Conservation (phyloP, 2,113 vertebrate species). For the Emydocephalus ijimae region DNA sequence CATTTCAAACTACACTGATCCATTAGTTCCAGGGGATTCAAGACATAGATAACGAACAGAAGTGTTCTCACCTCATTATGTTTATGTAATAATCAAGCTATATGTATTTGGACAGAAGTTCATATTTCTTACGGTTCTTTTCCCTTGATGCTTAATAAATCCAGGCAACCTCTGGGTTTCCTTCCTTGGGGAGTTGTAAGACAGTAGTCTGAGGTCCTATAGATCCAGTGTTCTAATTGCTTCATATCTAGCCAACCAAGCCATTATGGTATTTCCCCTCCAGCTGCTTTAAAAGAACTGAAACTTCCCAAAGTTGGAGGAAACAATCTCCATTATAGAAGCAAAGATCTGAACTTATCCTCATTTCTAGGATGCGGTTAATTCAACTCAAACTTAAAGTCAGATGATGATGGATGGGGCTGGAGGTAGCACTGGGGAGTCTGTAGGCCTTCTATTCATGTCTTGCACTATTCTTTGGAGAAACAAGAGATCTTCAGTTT, state of each 20-base stretch:
- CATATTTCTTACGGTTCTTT: background rate
- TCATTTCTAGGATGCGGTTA: background rate
- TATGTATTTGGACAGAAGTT: background rate
- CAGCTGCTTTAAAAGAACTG: background rate
- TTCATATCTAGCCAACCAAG: background rate
- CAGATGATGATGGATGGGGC: background rate
- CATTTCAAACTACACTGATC: background rate
- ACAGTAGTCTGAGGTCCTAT: background rate
- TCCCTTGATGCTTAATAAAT: background rate
- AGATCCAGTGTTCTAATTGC: background rate
- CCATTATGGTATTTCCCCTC: background rate
- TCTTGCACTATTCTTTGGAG: background rate
- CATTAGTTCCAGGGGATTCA: background rate
- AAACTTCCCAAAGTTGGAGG: background rate
- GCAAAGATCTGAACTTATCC: background rate
- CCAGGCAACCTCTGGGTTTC: background rate
- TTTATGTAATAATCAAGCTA: background rate
- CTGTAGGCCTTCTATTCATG: background rate
- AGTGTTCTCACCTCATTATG: background rate
- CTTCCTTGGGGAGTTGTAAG: background rate
- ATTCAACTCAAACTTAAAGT: slow-evolving; percentile 32
- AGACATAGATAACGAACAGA: background rate
- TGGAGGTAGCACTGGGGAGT: slow-evolving; percentile 17
- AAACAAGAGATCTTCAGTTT: slow-evolving; percentile 28
- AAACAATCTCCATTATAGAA: background rate